These are phyloP conservation scores for Drosophila virilis DNA, from an alignment of 1,140 invertebrate species.

Conservation along the genomic window DNA sequence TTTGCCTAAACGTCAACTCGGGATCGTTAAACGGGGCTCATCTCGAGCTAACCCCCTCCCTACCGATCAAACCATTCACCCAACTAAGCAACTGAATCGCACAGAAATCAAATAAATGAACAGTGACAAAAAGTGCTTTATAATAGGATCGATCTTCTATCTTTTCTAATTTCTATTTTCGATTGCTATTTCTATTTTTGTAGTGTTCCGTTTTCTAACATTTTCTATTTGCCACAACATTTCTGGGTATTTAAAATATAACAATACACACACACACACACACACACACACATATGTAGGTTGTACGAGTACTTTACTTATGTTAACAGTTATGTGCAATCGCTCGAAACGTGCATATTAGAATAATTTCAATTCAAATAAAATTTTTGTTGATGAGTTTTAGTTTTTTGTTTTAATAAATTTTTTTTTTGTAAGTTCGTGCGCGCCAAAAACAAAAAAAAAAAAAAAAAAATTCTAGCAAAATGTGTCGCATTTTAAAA, in stretches of 20 bases:
- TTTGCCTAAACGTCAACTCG: constrained; percentile 8
- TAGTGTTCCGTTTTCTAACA: constrained; percentile 26
- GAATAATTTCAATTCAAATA: constrained; percentile 10
- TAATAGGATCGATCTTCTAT: constrained; percentile 22
- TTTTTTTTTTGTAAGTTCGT: constrained; percentile 14
- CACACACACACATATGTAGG: constrained; percentile 1
- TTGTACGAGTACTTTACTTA: constrained; percentile 23
- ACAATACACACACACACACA: background rate
- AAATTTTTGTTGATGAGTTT: constrained; percentile 1
- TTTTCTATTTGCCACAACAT: constrained; percentile 8
- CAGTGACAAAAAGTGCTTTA: constrained; percentile 23
- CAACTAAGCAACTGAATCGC: constrained; percentile 7
- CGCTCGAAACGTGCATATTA: constrained; percentile 52
- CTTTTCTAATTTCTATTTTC: constrained; percentile 36
- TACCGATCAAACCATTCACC: background rate
- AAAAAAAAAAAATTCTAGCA: constrained; percentile 26
- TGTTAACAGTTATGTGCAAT: constrained; percentile 52
- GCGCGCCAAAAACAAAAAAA: constrained; percentile 34
- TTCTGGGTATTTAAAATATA: constrained; percentile 17
- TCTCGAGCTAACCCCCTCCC: background rate
- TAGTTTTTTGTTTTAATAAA: constrained; percentile 15
- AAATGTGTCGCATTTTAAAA: constrained; percentile 26
- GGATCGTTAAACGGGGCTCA: constrained; percentile 32
- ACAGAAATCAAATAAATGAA: constrained; percentile 11
- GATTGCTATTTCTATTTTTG: constrained; percentile 45